Base-by-base conservation (phyloP, 2,113 vertebrate genomes). In the Pitta sordida region DNA sequence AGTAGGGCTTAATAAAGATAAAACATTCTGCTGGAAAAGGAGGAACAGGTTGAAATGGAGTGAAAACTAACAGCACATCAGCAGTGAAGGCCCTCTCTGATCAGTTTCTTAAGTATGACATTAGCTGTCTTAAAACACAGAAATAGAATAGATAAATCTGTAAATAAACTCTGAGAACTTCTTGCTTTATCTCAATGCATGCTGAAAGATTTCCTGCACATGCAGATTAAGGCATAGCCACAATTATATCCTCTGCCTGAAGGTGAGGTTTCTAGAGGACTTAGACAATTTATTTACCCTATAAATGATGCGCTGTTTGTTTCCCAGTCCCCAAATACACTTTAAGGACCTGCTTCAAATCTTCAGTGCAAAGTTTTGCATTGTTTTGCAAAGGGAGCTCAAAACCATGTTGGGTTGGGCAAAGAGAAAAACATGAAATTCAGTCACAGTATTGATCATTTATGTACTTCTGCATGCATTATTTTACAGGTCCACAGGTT, bases 231-330 rank as follows among this genome's bases (percentile, higher is more conserved):
- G n/a, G 52, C 24, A 10, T 4, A 79, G 27, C 9, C 5, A 7
- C 12, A 51, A 74, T 26, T 13, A 70, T 43, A 86, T 27, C 4
- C 46, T 24, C 17, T 15, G 11, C 21, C 39, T 70, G 37, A 73
- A 63, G 7, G 0, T 58, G 26, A 88, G 21, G 4, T 88, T 80
- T 46, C 26, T 49, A 26, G 63, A 39, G 4, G 15, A 3, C 11
- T 82, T 60, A 29, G 27, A 44, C 20, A 60, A 52, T 63, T 62
- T 9, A 48, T 43, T 22, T 90, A 30, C 9, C 16, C 5, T 60
- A 48, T 5, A 49, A 17, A 63, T 62, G 7, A 23, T 2, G 4
- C 2, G 2, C 1, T 8, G 29, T 26, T 71, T 0, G 1, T 71
- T 79, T 75, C 85, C 36, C 15, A 53, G 13, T 1, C 9, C 14